These are phyloP conservation scores for Sarcophaga bullata DNA, from an alignment of 1,140 invertebrate species.

Conservation along the genomic window DNA sequence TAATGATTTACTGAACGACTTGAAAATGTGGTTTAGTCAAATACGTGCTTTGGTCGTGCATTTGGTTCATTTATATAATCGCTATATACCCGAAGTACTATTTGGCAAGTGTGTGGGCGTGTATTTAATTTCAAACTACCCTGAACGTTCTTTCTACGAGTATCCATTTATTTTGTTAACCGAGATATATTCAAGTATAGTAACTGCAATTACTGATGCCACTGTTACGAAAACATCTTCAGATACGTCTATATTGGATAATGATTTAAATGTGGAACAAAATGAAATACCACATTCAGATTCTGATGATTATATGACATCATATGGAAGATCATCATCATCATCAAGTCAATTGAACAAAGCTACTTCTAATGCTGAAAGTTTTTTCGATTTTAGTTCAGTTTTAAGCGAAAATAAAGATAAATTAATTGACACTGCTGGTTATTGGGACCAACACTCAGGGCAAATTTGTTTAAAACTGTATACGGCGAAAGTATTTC, in stretches of 20 bases:
- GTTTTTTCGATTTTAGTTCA: slow-evolving; percentile 12
- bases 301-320: slow-evolving; percentile 26
- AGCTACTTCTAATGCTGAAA: background rate
- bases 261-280: slow-evolving; percentile 38
- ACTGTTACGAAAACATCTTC: background rate
- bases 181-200: slow-evolving; percentile 23
- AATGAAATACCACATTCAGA: slow-evolving; percentile 42
- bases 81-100: slow-evolving; percentile 36
- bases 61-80: slow-evolving; percentile 35
- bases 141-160: slow-evolving; percentile 37
- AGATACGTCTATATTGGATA: background rate
- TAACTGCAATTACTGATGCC: background rate
- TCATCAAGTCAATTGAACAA: background rate
- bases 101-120: slow-evolving; percentile 42
- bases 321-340: background rate
- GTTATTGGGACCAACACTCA: slow-evolving; percentile 25
- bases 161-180: slow-evolving; percentile 41
- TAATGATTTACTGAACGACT: slow-evolving; percentile 23
- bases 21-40: slow-evolving; percentile 37
- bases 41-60: slow-evolving; percentile 31
- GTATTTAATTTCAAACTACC: slow-evolving; percentile 36
- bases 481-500: slow-evolving; percentile 43
- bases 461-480: slow-evolving; percentile 43
- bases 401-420: background rate
- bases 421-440: background rate